Evolutionary conservation across 2,113 vertebrate species (phyloP).

Genomic region (Podilymbus podiceps): DNA sequence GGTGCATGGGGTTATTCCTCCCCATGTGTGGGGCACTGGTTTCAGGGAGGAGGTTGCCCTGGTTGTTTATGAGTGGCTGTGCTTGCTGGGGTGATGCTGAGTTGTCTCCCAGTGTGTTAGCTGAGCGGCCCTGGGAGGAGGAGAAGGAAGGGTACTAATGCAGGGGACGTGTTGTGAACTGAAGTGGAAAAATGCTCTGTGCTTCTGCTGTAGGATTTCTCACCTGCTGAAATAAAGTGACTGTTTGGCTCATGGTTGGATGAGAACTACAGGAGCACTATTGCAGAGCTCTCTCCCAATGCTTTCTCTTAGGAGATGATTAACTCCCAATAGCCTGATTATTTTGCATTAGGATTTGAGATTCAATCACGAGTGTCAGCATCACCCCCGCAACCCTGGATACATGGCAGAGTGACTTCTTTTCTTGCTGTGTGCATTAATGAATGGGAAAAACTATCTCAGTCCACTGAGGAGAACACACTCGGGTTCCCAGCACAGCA

Average conservation of each 20-base stretch:
- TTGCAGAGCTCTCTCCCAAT: background rate
- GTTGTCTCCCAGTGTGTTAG: background rate
- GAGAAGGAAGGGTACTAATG: background rate
- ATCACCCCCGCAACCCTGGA: too few relatives aligned
- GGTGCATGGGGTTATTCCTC: too few relatives aligned
- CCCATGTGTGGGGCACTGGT: background rate
- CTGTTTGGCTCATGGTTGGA: background rate
- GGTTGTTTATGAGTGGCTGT: fast-evolving
- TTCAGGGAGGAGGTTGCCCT: background rate
- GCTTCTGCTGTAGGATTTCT: background rate
- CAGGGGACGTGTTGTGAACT: background rate
- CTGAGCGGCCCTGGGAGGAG: fast-evolving
- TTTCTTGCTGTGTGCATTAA: background rate
- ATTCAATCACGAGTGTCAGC: too few relatives aligned
- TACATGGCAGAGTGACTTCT: background rate
- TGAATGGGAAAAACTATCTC: background rate
- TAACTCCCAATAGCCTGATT: background rate
- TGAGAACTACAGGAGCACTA: background rate
- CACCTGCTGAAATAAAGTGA: background rate
- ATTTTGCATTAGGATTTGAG: background rate
- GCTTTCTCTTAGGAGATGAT: background rate
- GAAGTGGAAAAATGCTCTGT: background rate
- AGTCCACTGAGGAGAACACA: background rate
- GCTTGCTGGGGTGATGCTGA: background rate
- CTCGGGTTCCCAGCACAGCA: fast-evolving